Evolutionary conservation across 2,888 invertebrate species (phyloP).

Genomic region (Blastobasis adustella): DNA sequence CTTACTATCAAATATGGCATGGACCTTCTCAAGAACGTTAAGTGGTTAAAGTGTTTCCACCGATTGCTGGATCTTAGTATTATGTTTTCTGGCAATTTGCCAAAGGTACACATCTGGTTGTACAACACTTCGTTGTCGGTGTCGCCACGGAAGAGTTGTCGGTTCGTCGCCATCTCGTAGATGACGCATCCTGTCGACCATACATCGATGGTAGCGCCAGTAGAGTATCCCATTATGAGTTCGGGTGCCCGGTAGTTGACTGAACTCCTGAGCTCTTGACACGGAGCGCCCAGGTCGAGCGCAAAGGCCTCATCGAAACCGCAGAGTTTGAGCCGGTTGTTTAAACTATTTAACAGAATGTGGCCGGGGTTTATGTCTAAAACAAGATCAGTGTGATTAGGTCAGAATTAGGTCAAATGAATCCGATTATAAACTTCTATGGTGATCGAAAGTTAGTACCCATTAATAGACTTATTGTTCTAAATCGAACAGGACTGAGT

Average conservation of each 20-base stretch:
- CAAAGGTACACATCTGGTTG: slow-evolving; percentile 36
- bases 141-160: slow-evolving; percentile 26
- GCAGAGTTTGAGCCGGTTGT: slow-evolving; percentile 36
- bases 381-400: slow-evolving; percentile 12
- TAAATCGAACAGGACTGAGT: too few species aligned
- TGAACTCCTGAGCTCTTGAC: too few species aligned
- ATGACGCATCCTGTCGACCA: slow-evolving; percentile 49
- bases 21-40: slow-evolving; percentile 19
- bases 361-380: slow-evolving; percentile 51
- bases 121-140: slow-evolving; percentile 37
- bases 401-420: too few species aligned
- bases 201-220: slow-evolving; percentile 38
- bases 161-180: slow-evolving; percentile 41
- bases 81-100: slow-evolving; percentile 32
- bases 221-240: slow-evolving; percentile 38
- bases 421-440: too few species aligned
- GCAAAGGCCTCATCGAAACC: slow-evolving; percentile 40
- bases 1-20: too few species aligned
- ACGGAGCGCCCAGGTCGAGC: slow-evolving; percentile 26
- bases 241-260: slow-evolving; percentile 45
- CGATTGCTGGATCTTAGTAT: slow-evolving; percentile 19
- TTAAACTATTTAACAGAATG: slow-evolving; percentile 32
- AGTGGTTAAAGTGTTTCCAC: slow-evolving; percentile 24
- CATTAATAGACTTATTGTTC: too few species aligned
- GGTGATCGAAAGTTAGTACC: too few species aligned